These are phyloP conservation scores for Morphnarchus princeps DNA, from an alignment of 2,113 vertebrate species.

Conservation along the genomic window DNA sequence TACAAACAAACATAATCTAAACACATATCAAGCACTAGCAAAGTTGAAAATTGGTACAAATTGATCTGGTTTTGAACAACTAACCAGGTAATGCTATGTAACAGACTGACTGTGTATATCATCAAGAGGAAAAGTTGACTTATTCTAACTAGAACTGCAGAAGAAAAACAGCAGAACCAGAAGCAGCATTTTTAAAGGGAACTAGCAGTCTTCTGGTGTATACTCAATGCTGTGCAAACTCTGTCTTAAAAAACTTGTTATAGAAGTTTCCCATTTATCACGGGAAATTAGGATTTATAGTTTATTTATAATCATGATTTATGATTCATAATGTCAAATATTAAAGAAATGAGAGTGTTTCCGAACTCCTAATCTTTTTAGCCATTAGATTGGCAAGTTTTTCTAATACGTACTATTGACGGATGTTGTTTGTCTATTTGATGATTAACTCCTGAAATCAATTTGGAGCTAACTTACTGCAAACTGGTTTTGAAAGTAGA, in stretches of 20 bases:
- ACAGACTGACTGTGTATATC: background rate
- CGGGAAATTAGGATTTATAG: background rate
- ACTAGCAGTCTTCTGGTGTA: background rate
- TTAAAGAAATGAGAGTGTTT: background rate
- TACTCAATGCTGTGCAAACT: background rate
- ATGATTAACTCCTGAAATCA: slow-evolving; percentile 37
- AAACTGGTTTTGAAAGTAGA: slow-evolving; percentile 37
- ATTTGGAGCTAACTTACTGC: background rate
- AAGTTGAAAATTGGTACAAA: background rate
- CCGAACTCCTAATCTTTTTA: background rate
- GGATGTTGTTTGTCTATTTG: background rate
- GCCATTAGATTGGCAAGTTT: background rate
- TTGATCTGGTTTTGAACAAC: background rate
- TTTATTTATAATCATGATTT: background rate
- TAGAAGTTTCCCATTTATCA: background rate
- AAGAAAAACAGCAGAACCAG: background rate
- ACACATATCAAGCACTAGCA: background rate
- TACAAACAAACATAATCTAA: background rate
- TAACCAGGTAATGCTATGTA: background rate
- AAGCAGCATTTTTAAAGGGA: background rate
- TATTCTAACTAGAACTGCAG: background rate
- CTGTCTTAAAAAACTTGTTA: background rate
- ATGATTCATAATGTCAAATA: background rate
- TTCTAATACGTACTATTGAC: background rate
- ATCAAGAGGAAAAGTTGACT: background rate